These are phyloP conservation scores for Uloborus diversus DNA, from an alignment of 1,140 invertebrate genomes.

Conservation along the genomic window DNA sequence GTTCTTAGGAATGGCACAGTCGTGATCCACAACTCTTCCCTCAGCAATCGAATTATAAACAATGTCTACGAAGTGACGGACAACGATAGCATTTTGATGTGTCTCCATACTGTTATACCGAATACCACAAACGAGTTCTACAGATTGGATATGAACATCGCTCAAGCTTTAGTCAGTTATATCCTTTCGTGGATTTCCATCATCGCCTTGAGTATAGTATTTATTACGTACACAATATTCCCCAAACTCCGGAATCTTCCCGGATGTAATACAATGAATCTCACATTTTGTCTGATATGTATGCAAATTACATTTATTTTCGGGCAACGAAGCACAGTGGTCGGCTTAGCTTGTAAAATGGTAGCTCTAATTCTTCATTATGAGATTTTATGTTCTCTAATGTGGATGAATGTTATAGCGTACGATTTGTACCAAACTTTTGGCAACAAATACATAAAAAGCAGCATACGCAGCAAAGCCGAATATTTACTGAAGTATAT, in stretches of 20 bases:
- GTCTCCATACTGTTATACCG: neutral
- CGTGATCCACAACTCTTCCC: neutral
- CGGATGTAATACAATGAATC: conserved; percentile 55
- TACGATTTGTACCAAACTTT: conserved; percentile 59
- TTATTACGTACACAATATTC: conserved; percentile 49
- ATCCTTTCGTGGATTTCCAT: conserved; percentile 42
- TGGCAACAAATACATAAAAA: conserved; percentile 41
- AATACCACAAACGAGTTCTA: neutral
- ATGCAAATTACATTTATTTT: conserved; percentile 55
- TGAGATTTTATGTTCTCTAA: conserved; percentile 49
- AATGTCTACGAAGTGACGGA: conserved; percentile 9
- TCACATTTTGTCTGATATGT: conserved; percentile 34
- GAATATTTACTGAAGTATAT: conserved; percentile 63
- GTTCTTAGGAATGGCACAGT: conserved; percentile 35
- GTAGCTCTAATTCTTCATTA: conserved; percentile 47
- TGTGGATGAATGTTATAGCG: conserved; percentile 60
- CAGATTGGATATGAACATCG: conserved; percentile 23
- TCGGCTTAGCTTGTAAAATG: conserved; percentile 13
- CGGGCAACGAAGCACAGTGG: conserved; percentile 37
- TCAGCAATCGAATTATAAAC: neutral
- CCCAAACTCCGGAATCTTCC: conserved; percentile 45
- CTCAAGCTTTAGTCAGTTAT: conserved; percentile 40
- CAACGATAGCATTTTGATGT: conserved; percentile 44
- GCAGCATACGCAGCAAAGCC: conserved; percentile 25
- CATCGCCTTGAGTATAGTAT: conserved; percentile 22